These are phyloP conservation scores for Serinus canaria DNA, from an alignment of 2,113 vertebrate species.

Conservation along the genomic window DNA sequence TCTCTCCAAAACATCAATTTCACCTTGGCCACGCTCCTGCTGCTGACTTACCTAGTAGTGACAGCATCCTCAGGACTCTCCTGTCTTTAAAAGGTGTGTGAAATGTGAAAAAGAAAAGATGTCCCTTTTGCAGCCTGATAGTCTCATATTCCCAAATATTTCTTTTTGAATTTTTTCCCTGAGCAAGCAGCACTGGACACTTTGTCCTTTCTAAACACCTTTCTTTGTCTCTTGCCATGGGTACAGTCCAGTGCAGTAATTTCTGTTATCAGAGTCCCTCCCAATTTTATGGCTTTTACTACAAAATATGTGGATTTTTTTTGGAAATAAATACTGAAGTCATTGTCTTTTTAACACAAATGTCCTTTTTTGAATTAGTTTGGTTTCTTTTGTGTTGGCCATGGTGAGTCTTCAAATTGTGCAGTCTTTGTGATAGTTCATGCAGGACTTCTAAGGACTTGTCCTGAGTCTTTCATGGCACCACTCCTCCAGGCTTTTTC, in stretches of 20 bases:
- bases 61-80: not conserved
- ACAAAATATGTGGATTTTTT: not conserved
- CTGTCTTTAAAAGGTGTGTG: not conserved
- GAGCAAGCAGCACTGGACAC: not conserved
- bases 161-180: not conserved
- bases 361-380: not conserved
- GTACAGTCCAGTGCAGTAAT: not conserved
- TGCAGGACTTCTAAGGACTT: not conserved
- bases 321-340: not conserved
- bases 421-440: not conserved
- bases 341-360: not conserved
- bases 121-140: not conserved
- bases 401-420: not conserved
- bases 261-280: not conserved
- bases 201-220: not conserved
- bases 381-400: not conserved
- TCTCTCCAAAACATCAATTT: not conserved
- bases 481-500: not conserved
- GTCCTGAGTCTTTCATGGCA: not conserved
- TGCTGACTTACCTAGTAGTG: not conserved
- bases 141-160: not conserved
- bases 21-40: not conserved
- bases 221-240: not conserved
- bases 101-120: not conserved
- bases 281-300: not conserved